Percentiles rank a stretch among this genome's conserved stretches.
These are phyloP conservation scores for Microcebus griseorufus DNA, from an alignment of 2,113 vertebrate species.

Conservation along the genomic window DNA sequence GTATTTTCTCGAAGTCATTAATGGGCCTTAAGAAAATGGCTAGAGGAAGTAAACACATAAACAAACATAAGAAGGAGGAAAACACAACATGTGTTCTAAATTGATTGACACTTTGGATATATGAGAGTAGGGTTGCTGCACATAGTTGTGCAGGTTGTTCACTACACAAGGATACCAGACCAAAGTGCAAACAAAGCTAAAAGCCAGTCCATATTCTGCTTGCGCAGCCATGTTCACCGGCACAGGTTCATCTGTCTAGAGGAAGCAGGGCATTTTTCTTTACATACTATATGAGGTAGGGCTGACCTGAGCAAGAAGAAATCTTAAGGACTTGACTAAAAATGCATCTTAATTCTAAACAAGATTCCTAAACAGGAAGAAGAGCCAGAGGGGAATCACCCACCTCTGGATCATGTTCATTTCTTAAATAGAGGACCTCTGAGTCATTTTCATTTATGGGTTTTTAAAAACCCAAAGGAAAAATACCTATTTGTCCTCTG, in stretches of 20 bases:
- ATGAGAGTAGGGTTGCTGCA: not conserved
- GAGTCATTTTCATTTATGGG: not conserved
- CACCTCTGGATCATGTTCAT: not conserved
- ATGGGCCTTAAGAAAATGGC: not conserved
- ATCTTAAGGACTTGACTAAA: not conserved
- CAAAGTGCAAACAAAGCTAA: not conserved
- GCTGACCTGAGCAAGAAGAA: not conserved
- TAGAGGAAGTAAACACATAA: not conserved
- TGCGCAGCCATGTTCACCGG: not conserved
- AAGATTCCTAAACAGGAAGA: not conserved
- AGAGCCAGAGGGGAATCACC: not conserved
- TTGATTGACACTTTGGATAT: not conserved
- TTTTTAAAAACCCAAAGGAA: slow-evolving; percentile 15
- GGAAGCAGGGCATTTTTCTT: not conserved
- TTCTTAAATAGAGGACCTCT: not conserved
- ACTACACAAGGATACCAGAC: not conserved
- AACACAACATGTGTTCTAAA: not conserved
- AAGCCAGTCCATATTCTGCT: not conserved
- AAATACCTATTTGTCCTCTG: not conserved
- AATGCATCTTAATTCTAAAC: not conserved
- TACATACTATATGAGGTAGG: not conserved
- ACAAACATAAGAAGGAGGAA: not conserved
- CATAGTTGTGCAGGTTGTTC: not conserved
- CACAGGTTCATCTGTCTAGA: not conserved
- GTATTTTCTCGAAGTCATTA: not conserved